phyloP scores from a whole-genome alignment of 2,113 vertebrate species.

The Petrocephalus microphthalmus region DNA sequence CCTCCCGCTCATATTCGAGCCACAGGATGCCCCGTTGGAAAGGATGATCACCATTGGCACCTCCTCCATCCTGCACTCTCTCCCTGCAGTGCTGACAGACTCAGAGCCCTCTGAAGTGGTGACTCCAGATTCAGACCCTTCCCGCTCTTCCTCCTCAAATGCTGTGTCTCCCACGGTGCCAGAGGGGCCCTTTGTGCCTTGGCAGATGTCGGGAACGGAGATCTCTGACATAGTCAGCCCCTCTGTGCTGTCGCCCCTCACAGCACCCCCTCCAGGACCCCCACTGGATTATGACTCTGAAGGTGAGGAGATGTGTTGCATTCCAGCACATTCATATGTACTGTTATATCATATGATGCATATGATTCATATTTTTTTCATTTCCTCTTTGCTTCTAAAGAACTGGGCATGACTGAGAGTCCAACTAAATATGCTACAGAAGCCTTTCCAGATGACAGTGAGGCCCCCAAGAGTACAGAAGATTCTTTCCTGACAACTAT shows the following conservation, averaged over 20 bases:
- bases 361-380: not conserved
- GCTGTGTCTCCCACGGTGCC: slow-evolving; percentile 35
- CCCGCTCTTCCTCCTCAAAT: slow-evolving; percentile 39
- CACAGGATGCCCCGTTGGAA: slow-evolving; percentile 45
- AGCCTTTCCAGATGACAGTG: slow-evolving; percentile 10
- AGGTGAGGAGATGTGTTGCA: slow-evolving; percentile 18
- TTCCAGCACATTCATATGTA: slow-evolving; percentile 2
- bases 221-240: slow-evolving; percentile 44
- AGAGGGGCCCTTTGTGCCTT: slow-evolving; percentile 50
- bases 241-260: slow-evolving; percentile 32
- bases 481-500: slow-evolving; percentile 32
- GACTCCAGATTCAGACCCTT: slow-evolving; percentile 47
- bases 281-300: slow-evolving; percentile 25
- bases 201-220: slow-evolving; percentile 57
- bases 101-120: slow-evolving; percentile 44
- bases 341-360: not conserved
- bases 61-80: slow-evolving; percentile 35
- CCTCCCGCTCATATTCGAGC: slow-evolving; percentile 64
- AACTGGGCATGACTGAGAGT: slow-evolving; percentile 5
- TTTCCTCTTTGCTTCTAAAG: not conserved
- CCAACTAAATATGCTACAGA: slow-evolving; percentile 17
- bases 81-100: slow-evolving; percentile 32
- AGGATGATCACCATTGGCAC: slow-evolving; percentile 12
- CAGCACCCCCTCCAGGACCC: slow-evolving; percentile 24
- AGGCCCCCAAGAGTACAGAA: not conserved